A percentile compares a stretch with the other conserved stretches of the same genome.
These are phyloP conservation scores for Verasper variegatus DNA, from an alignment of 2,113 vertebrate genomes.

Conservation along the genomic window DNA sequence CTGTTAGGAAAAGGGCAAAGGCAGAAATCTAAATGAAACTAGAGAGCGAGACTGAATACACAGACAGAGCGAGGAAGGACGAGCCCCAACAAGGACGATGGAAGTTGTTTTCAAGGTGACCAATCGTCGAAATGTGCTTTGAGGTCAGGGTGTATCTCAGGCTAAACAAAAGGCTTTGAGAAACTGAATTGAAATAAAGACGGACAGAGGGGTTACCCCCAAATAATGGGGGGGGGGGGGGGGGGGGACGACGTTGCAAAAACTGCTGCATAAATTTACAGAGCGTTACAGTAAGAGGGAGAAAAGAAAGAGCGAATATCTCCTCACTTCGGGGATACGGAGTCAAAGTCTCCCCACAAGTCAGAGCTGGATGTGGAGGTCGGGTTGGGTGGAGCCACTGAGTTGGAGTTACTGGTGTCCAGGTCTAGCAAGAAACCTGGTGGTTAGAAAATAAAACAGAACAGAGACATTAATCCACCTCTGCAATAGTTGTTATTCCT, in stretches of 20 bases:
- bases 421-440: slow-evolving; percentile 80
- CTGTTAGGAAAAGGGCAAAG: background rate
- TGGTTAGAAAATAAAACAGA: background rate
- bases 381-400: slow-evolving; percentile 60
- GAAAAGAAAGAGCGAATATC: background rate
- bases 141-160: slow-evolving; percentile 4
- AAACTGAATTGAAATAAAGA: slow-evolving; percentile 3
- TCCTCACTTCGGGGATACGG: slow-evolving; percentile 89
- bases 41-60: slow-evolving; percentile 8
- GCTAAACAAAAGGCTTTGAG: slow-evolving; percentile 16
- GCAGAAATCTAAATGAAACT: slow-evolving; percentile 14
- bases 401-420: slow-evolving; percentile 79
- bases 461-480: slow-evolving; percentile 5
- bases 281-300: slow-evolving; percentile 10
- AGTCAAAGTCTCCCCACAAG: slow-evolving; percentile 94
- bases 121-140: slow-evolving; percentile 9
- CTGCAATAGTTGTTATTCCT: background rate
- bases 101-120: background rate
- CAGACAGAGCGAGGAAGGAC: background rate
- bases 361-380: slow-evolving; percentile 76
- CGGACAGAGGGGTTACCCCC: slow-evolving; percentile 33
- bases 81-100: background rate
- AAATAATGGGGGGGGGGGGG: too few relatives aligned
- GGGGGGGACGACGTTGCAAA: slow-evolving; percentile 54
- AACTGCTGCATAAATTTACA: slow-evolving; percentile 60